Evolutionary conservation across 1,140 invertebrate genomes (phyloP), one percentile per base, ranked within the genome.

Genomic region (Oreohelix idahoensis): DNA sequence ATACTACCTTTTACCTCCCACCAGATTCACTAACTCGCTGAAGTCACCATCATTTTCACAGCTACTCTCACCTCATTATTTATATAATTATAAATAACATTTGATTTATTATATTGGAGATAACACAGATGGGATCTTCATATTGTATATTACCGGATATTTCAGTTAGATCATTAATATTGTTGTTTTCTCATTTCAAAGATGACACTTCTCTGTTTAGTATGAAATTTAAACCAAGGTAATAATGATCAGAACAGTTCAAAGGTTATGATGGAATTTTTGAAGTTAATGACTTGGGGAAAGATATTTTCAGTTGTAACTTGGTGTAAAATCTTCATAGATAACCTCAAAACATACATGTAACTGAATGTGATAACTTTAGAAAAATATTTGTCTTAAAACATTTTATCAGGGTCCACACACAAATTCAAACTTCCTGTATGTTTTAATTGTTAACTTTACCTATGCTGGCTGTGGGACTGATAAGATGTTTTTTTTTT

Each of bases 31-130:
- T 42, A 8, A 66, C 29, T 66, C 63, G 29, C 29, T 66, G 63
- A 66, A 5, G n/a, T 66, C 5, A 58, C 53, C 63, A 66, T 66
- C 63, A 66, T 58, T 66, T 32, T 66, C 29, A 66, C 29, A 66
- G 63, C 71, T n/a, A 39, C 71, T 38, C 5, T 73, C 71, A 73
- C 38, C 71, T 39, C 1, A 42, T 73, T 73, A 73, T 73, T 73
- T 39, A 73, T 73, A 42, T 29, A 11, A n/a, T 58, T 58, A 58
- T 58, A 58, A 58, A 15, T 58, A 5, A 32, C 29, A 32, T 32
- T 66, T 66, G 1, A 66, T 66, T 32, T 66, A n/a, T n/a, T n/a
- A 32, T 66, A 66, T 66, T 66, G 8, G 17, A 66, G 29, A 35
- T 10, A 29, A 66, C 8, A 8, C 29, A 66, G 8, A 32, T 23